Percentiles rank a stretch among this genome's conserved stretches.
phyloP scores from a whole-genome alignment of 1,140 invertebrate genomes.

The Psilanteris sp. region DNA sequence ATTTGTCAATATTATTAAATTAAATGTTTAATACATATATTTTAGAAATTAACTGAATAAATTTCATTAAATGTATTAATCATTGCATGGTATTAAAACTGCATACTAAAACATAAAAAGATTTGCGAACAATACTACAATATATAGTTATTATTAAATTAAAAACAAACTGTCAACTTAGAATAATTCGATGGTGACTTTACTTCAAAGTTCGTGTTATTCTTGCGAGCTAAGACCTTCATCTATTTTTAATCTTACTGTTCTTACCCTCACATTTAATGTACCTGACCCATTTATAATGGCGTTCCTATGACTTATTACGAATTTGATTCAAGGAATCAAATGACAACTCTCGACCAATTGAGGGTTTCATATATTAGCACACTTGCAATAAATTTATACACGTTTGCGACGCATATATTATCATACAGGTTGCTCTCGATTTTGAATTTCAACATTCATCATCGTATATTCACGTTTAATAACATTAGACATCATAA shows the following conservation, averaged over 20 bases:
- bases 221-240: slow-evolving; percentile 77
- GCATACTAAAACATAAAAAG: too few relatives aligned
- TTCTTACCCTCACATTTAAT: slow-evolving; percentile 70
- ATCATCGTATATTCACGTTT: too few relatives aligned
- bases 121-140: too few relatives aligned
- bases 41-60: too few relatives aligned
- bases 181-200: slow-evolving; percentile 49
- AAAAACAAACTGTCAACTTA: slow-evolving; percentile 53
- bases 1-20: too few relatives aligned
- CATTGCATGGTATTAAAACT: too few relatives aligned
- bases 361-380: slow-evolving; percentile 22
- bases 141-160: too few relatives aligned
- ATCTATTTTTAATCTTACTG: slow-evolving; percentile 75
- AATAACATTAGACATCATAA: too few relatives aligned
- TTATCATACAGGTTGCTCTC: slow-evolving; percentile 23
- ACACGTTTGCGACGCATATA: slow-evolving; percentile 26
- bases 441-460: slow-evolving; percentile 21
- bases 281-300: slow-evolving; percentile 78
- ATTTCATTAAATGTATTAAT: too few relatives aligned
- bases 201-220: slow-evolving; percentile 70
- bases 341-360: slow-evolving; percentile 15
- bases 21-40: too few relatives aligned
- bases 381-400: slow-evolving; percentile 31
- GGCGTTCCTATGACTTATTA: slow-evolving; percentile 64
- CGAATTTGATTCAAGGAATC: slow-evolving; percentile 50